Percentiles rank a stretch among this genome's conserved stretches.
phyloP scores from a whole-genome alignment of 2,888 invertebrate species.

The Cantharis nigra region DNA sequence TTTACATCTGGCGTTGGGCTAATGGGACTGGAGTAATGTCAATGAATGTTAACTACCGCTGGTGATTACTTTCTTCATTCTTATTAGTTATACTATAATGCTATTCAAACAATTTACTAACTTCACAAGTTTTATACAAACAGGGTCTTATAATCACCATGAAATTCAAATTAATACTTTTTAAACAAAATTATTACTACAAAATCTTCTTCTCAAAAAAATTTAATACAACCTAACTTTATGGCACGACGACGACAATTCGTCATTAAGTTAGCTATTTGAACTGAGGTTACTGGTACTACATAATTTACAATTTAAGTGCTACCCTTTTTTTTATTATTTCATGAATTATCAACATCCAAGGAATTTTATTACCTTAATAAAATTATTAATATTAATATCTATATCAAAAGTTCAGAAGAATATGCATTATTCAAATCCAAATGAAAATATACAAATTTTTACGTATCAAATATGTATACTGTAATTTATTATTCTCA shows the following conservation, averaged over 20 bases:
- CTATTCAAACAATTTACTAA: conserved; percentile 11
- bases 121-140: neutral
- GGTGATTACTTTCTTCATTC: conserved; percentile 38
- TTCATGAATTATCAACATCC: too few species aligned
- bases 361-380: neutral
- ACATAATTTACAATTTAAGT: neutral
- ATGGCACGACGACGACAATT: neutral
- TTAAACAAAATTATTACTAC: neutral
- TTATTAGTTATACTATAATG: conserved; percentile 25
- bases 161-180: neutral
- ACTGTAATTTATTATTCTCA: too few species aligned
- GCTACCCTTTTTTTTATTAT: neutral
- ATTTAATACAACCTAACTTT: neutral
- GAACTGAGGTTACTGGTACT: neutral
- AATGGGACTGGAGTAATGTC: conserved; percentile 50
- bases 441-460: neutral
- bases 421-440: neutral
- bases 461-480: too few species aligned
- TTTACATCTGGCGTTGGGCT: conserved; percentile 50
- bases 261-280: neutral
- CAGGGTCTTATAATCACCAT: neutral
- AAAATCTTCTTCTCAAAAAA: neutral
- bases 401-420: neutral
- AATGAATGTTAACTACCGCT: conserved; percentile 50
- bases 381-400: neutral